Evolutionary conservation across 2,888 invertebrate genomes (phyloP).

Genomic region (Nemoura dubitans): DNA sequence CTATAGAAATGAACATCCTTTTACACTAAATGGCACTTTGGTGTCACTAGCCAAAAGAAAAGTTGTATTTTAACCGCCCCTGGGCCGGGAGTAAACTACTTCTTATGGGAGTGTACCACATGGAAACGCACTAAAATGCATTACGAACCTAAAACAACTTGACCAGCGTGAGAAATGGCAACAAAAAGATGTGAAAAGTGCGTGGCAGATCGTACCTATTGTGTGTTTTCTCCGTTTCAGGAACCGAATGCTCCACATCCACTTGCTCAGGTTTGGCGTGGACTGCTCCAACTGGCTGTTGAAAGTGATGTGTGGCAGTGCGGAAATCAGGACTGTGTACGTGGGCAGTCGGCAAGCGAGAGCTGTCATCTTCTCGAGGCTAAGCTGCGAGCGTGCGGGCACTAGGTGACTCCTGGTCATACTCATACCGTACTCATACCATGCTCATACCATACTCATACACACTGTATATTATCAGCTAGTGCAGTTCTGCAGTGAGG

Average conservation of each 20-base stretch:
- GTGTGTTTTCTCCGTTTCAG: slow-evolving; percentile 58
- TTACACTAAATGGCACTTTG: no score
- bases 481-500: slow-evolving; percentile 32
- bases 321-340: slow-evolving; percentile 98
- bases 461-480: no score
- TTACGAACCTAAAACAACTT: not conserved
- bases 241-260: slow-evolving; percentile 95
- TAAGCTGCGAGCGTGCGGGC: slow-evolving; percentile 97
- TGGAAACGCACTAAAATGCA: not conserved
- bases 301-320: slow-evolving; percentile 96
- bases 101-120: not conserved
- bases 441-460: no score
- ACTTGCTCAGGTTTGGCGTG: slow-evolving; percentile 90
- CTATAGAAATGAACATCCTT: no score
- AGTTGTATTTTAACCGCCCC: no score
- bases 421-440: no score
- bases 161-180: no score
- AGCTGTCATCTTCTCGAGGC: slow-evolving; percentile 93
- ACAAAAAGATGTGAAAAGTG: no score
- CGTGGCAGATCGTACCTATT: not conserved
- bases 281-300: slow-evolving; percentile 91
- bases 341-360: slow-evolving; percentile 93
- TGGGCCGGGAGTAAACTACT: not conserved
- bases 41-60: no score
- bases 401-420: slow-evolving; percentile 79